Conservation (phyloP, 2,113 vertebrate genomes). For the Barnardius zonarius region DNA sequence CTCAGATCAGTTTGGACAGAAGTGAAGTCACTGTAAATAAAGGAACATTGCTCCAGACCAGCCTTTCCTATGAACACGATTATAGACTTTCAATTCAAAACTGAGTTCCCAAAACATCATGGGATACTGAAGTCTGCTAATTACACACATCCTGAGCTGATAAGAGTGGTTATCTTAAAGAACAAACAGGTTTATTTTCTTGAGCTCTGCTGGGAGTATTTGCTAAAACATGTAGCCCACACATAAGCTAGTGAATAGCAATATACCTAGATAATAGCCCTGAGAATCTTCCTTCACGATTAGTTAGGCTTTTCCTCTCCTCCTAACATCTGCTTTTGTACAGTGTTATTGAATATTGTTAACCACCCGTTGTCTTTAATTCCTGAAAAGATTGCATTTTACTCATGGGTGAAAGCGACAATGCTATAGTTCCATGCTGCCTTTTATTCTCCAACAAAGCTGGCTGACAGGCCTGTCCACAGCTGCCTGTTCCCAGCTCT, state of each 20-base stretch:
- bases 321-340: background rate
- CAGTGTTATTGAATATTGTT: background rate
- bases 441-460: background rate
- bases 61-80: background rate
- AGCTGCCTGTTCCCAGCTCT: background rate
- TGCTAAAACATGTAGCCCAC: background rate
- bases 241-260: background rate
- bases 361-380: background rate
- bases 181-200: background rate
- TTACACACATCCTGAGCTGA: background rate
- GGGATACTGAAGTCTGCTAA: background rate
- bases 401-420: accelerated
- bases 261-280: background rate
- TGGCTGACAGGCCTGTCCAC: background rate
- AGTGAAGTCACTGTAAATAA: background rate
- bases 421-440: background rate
- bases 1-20: background rate
- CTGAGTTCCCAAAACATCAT: background rate
- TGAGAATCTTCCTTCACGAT: background rate
- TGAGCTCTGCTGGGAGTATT: background rate
- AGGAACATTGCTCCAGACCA: background rate
- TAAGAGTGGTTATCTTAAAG: background rate
- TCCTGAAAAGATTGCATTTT: background rate
- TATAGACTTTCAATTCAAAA: background rate
- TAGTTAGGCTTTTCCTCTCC: background rate